These are phyloP conservation scores for Pecten maximus DNA, from an alignment of 2,888 invertebrate genomes.

Conservation along the genomic window DNA sequence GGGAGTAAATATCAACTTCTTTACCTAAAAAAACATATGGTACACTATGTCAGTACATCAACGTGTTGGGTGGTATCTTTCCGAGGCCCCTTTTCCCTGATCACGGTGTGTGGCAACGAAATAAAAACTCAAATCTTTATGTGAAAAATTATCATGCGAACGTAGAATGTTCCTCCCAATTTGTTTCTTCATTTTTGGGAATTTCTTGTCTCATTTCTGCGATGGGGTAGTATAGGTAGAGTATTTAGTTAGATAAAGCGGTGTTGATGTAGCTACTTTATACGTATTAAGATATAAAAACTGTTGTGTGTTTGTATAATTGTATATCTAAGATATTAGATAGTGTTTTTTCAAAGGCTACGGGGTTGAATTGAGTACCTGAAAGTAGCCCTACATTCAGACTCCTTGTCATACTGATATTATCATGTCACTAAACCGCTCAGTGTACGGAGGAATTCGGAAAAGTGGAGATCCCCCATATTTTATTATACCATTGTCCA, in stretches of 20 bases:
- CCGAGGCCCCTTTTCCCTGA: background rate
- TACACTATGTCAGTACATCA: background rate
- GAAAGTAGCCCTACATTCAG: background rate
- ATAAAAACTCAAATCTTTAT: slow-evolving; percentile 50
- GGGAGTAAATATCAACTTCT: slow-evolving; percentile 26
- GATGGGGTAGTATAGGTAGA: background rate
- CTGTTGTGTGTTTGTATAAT: slow-evolving; percentile 13
- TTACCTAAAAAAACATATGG: slow-evolving; percentile 33
- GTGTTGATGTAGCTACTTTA: background rate
- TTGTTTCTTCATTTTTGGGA: slow-evolving; percentile 45
- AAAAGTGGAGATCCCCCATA: background rate
- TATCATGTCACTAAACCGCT: background rate
- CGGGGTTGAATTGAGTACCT: background rate
- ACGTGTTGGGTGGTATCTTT: slow-evolving; percentile 19
- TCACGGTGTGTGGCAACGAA: slow-evolving; percentile 46
- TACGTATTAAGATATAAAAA: slow-evolving; percentile 29
- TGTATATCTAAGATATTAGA: background rate
- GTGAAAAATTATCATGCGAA: slow-evolving; percentile 49
- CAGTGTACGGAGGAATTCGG: background rate
- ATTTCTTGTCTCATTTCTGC: slow-evolving; percentile 41
- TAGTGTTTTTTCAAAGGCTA: background rate
- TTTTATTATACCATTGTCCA: background rate
- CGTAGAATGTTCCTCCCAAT: slow-evolving; percentile 49
- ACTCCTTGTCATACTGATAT: background rate
- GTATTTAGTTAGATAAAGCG: background rate